Evolutionary conservation across 2,797 vertebrate genomes (phyloP).

Genomic region (Tinamus major): DNA sequence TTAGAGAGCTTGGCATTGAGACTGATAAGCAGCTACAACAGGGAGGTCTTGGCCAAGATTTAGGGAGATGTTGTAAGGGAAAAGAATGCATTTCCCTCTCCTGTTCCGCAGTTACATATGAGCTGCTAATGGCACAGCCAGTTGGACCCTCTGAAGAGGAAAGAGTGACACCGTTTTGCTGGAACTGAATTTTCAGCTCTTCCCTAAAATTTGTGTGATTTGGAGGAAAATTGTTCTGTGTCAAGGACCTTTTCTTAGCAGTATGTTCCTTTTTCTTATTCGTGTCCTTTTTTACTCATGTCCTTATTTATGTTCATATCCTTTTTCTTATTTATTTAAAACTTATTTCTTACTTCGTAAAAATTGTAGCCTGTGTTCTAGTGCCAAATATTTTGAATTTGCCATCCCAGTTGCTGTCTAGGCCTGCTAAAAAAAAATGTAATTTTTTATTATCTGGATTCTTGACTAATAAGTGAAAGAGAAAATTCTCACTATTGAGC

Average conservation of each 20-base stretch:
- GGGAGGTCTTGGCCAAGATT: background rate
- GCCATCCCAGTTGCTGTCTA: background rate
- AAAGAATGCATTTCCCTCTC: background rate
- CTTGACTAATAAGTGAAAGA: background rate
- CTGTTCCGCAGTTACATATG: background rate
- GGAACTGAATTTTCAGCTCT: background rate
- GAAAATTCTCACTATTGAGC: background rate
- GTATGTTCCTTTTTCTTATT: background rate
- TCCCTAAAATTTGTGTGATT: background rate
- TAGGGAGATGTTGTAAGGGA: background rate
- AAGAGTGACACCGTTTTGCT: background rate
- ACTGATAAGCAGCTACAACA: background rate
- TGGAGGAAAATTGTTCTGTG: background rate
- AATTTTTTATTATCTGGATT: background rate
- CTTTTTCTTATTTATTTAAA: background rate
- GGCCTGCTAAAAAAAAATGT: background rate
- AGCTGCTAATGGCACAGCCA: background rate
- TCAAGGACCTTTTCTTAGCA: background rate
- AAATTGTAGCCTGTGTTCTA: background rate
- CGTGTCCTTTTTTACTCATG: background rate
- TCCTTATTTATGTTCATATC: background rate
- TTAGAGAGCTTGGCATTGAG: conserved; percentile 25
- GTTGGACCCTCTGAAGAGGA: background rate
- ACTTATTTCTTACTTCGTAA: background rate
- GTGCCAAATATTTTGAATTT: background rate